Base-by-base conservation (phyloP, 2,888 invertebrate species). In the Mythimna ferrago region DNA sequence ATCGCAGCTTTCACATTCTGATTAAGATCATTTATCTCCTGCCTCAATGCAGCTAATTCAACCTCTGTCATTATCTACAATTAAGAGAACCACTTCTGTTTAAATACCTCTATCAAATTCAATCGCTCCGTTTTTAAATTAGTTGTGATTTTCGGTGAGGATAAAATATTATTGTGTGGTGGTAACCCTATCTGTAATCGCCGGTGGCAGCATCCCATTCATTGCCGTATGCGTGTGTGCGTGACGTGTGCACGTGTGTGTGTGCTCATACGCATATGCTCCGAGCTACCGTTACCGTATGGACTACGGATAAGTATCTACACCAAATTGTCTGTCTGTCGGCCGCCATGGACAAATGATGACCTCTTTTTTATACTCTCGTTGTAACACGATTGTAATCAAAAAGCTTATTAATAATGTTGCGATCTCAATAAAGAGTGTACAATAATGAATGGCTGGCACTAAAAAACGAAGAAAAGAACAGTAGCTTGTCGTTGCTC, bases 121-220 rank as follows among this genome's bases (percentile, higher is more conserved):
- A 84, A 87, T 86, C 78, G 74, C 65, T 79, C 81, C 76, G 73
- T 78, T 85, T 83, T 80, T 78, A 79, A 87, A 82, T 86, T 84
- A 73, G 72, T 83, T 65, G 78, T 87, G 86, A 86, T 87, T 87
- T 86, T 85, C 54, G 77, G 64, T 76, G 72, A 77, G 76, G 82
- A 87, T 87, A 83, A 85, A 80, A 81, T 84, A 78, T 78, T 82
- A 78, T 84, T 80, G 84, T 78, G 72, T 73, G 73, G 56, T 81
- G 93, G 88, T 89, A 94, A 79, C 94, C 94, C 94, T 94, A 88
- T 81, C 80, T 74, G 67, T 89, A 90, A 90, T 90, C 88, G 90
- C 87, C 81, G 89, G 91, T 90, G 91, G 93, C 92, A 92, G 93
- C 92, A 91, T 93, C 94, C 92, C 94, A 94, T 94, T 94, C 94